Evolutionary conservation across 2,888 invertebrate species (phyloP), one percentile per base, ranked within the genome.

Genomic region (Idaea dimidiata): DNA sequence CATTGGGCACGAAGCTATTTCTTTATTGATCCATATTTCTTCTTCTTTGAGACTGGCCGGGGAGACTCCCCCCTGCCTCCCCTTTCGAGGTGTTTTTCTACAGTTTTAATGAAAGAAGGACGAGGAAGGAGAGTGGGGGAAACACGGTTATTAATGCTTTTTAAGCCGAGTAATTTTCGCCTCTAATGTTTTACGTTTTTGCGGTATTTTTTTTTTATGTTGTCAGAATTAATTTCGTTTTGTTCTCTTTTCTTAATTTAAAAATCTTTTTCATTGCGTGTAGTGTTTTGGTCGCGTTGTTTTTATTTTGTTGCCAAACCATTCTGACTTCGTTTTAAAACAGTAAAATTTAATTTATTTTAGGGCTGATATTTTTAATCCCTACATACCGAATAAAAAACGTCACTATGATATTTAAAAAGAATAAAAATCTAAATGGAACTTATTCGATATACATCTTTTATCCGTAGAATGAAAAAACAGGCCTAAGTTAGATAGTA

Each of bases 11-110:
- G 65, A 82, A 82, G 91, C 91, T 85, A 92, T 92, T 93, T 93
- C 93, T 93, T 93, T 93, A 93, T 93, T 90, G 93, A 93, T 93
- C 93, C 93, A 93, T 93, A 93, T 93, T 93, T 93, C 93, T 93
- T 93, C 88, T 91, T 91, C 91, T 91, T 91, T 81, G 89, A 89
- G 89, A 89, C 88, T 87, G 74, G 87, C 87, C 83, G 77, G 80
- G 75, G 78, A 66, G 67, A 68, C 54, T 17, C 58, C 54, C 62
- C 59, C 72, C 64, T 63, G 63, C 68, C 66, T 70, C 66, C 71
- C 78, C 78, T 79, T 74, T 76, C 79, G 84, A 83, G 84, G 88
- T 89, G 91, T 91, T 91, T 91, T 91, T 91, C 90, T 91, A 90
- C 90, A 90, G 87, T 91, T 91, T 91, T 91, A 91, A 91, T 88